Evolutionary conservation across 2,888 invertebrate species (phyloP), one percentile per base, ranked within the genome.

Genomic region (Megamerina dolium): DNA sequence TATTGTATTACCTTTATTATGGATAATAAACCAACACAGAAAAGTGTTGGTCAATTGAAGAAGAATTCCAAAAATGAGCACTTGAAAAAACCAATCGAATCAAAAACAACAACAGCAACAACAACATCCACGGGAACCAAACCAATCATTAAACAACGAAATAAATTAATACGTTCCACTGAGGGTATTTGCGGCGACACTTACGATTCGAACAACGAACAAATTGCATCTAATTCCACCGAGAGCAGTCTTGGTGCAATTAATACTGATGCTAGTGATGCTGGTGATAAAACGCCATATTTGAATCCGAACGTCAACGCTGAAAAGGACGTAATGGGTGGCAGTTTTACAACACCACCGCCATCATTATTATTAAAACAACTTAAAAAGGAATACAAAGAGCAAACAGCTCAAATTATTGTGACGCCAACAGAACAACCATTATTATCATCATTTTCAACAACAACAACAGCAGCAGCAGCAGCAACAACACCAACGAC

Each of bases 281-380:
- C n/a, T n/a, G n/a, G n/a, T n/a, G n/a, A n/a, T n/a, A n/a, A n/a
- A n/a, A n/a, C n/a, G n/a, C n/a, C n/a, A n/a, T n/a, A n/a, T n/a
- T n/a, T n/a, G n/a, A n/a, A n/a, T n/a, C 44, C 43, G 44, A 44
- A 46, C 29, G 51, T 51, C 41, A 43, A 52, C 45, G 52, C 47
- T 39, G 52, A 47, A 48, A 48, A 48, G 49, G 52, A 53, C 64
- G 68, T 67, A 59, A 69, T 69, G 68, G 68, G 68, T 59, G 68
- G 67, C 56, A 63, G 67, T 54, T 65, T 66, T 59, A 58, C 59
- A 53, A 61, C 62, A 55, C 60, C 62, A 51, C 60, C 63, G 51
- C 49, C 58, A 49, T 51, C 50, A 23, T 39, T 37, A 42, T 14
- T 16, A 36, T 20, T 33, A 20, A 14, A 19, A 31, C 39, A 39